Conservation (phyloP, 2,797 vertebrate species). For the Crax fasciolata region DNA sequence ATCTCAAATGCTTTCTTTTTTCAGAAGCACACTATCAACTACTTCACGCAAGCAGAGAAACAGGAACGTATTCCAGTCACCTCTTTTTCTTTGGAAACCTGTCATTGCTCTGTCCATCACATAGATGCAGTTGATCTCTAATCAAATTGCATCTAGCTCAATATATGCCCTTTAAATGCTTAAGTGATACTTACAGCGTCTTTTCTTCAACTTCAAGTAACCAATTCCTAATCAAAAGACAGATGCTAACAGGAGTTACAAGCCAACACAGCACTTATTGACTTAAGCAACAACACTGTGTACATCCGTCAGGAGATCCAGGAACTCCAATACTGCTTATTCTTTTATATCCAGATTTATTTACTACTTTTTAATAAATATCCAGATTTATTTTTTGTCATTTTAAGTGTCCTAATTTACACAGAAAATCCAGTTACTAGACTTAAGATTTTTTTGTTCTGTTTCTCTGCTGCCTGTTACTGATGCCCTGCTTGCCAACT, state of each 20-base stretch:
- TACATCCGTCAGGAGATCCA: not conserved
- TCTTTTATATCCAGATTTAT: not conserved
- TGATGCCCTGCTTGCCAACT: not conserved
- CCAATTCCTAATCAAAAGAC: not conserved
- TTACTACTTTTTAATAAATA: not conserved
- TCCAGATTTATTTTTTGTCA: not conserved
- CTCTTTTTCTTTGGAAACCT: not conserved
- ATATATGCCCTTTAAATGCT: not conserved
- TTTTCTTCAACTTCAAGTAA: not conserved
- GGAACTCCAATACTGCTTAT: not conserved
- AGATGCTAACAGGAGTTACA: not conserved
- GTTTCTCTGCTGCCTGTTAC: not conserved
- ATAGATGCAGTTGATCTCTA: not conserved
- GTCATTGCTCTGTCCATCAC: not conserved
- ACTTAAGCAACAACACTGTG: not conserved
- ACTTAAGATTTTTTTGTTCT: not conserved
- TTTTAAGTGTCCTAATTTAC: not conserved
- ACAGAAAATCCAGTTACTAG: not conserved
- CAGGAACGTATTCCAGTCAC: not conserved
- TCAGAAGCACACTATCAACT: not conserved
- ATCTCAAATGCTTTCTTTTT: not conserved
- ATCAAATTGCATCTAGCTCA: not conserved
- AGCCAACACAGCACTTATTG: not conserved
- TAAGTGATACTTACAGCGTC: not conserved
- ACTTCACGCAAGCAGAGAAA: not conserved